phyloP scores from a whole-genome alignment of 1,140 invertebrate species.

The Drosophila watanabei region DNA sequence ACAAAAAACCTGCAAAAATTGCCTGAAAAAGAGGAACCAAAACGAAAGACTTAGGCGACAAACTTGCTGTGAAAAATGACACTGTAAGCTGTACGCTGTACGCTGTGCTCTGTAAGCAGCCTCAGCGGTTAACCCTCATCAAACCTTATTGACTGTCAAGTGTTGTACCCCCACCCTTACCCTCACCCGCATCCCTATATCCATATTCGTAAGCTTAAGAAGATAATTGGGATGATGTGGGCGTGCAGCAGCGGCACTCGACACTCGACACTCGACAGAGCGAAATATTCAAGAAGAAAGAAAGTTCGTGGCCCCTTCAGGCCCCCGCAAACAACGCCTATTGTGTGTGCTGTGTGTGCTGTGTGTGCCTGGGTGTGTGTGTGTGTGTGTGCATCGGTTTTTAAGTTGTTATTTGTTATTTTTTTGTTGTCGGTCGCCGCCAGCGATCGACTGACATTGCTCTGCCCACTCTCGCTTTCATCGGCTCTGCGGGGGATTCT shows the following conservation, averaged over 20 bases:
- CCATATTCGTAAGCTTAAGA: slow-evolving; percentile 13
- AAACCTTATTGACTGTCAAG: slow-evolving; percentile 42
- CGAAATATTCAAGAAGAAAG: slow-evolving; percentile 66
- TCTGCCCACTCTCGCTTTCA: slow-evolving; percentile 75
- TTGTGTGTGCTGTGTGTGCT: slow-evolving; percentile 38
- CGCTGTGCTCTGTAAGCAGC: background rate
- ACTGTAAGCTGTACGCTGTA: slow-evolving; percentile 16
- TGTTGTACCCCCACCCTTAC: background rate
- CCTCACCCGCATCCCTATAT: background rate
- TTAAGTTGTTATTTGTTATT: slow-evolving; percentile 52
- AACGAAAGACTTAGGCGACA: slow-evolving; percentile 34
- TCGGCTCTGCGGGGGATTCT: slow-evolving; percentile 57
- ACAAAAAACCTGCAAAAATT: background rate
- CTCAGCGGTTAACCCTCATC: slow-evolving; percentile 29
- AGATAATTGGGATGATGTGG: slow-evolving; percentile 61
- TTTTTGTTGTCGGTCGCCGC: slow-evolving; percentile 8
- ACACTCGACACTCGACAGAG: slow-evolving; percentile 25
- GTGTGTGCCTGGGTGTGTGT: background rate
- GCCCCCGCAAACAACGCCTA: slow-evolving; percentile 32
- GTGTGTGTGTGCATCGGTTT: slow-evolving; percentile 27
- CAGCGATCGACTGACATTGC: slow-evolving; percentile 52
- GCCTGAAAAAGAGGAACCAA: background rate
- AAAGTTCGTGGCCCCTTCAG: slow-evolving; percentile 61
- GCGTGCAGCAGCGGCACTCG: slow-evolving; percentile 37
- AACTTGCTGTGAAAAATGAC: slow-evolving; percentile 12